Conservation (phyloP, 1,140 invertebrate genomes). For the Streblospio benedicti region DNA sequence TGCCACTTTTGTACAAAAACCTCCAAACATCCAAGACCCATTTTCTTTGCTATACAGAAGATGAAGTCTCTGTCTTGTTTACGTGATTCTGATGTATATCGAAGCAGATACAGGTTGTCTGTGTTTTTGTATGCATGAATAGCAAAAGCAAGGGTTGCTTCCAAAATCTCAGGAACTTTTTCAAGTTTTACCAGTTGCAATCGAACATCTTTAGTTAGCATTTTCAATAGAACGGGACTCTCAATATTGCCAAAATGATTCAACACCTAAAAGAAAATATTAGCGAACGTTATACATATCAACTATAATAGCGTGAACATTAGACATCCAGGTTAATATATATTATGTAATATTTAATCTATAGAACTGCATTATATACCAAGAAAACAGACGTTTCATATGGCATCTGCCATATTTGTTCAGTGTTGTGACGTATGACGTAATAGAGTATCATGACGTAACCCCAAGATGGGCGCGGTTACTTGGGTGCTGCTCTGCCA, state of each 20-base stretch:
- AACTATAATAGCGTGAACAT: neutral
- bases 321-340: neutral
- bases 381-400: too few species aligned
- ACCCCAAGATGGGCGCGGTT: neutral
- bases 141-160: neutral
- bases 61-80: constrained; percentile 6
- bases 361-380: neutral
- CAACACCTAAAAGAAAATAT: constrained; percentile 3
- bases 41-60: constrained; percentile 1
- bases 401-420: too few species aligned
- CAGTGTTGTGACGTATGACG: neutral
- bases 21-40: neutral
- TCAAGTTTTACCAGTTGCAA: neutral
- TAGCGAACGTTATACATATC: neutral
- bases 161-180: neutral
- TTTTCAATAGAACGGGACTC: constrained; percentile 4
- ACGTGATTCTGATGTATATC: neutral
- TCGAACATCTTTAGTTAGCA: constrained; percentile 3
- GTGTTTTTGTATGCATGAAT: constrained; percentile 3
- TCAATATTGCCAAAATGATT: constrained; percentile 10
- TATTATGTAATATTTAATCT: neutral
- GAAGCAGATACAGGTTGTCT: neutral
- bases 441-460: neutral
- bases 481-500: too few species aligned
- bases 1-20: constrained; percentile 3